Evolutionary conservation across 92 coral and sea anemone genomes (phyloP), one percentile per base, ranked within the genome.

Genomic region (Pocillopora grandis): DNA sequence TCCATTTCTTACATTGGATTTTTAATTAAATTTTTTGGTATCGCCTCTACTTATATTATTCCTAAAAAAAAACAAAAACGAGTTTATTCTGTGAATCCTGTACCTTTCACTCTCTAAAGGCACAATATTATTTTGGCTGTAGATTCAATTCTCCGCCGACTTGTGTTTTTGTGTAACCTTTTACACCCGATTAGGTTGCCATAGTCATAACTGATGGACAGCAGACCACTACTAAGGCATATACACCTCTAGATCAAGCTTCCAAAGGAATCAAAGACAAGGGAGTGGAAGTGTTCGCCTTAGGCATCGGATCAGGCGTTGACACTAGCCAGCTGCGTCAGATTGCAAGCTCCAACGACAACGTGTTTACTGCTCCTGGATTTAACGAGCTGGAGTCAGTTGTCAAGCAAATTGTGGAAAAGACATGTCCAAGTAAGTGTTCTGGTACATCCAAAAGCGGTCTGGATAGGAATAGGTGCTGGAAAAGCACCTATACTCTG

Each of bases 191-290:
- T 0, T 12, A 81, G 85, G 80, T 80, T 16, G 76, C 79, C 0
- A 42, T 91, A 3, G 91, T 91, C 9, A 77, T 91, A 71, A 91
- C 94, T 0, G 84, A 86, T 20, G 94, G 94, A 48, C 60, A 71
- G 63, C 94, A 91, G 65, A 91, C 91, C 27, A 85, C 35, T 62
- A 80, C 88, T 12, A 64, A 49, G 13, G 55, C 66, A 0, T 84
- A 73, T 61, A 80, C 91, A 10, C 74, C 85, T 1, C 84, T 90
- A 19, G 27, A 27, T 27, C 27, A 27, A 27, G 27, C 27, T 0
- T 27, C 63, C 58, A 27, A 57, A 61, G 18, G 89, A 83, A 66
- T 80, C 94, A 2, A 85, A 91, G 85, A 75, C 2, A 66, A 76
- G 83, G 87, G 91, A 60, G 76, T 82, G 58, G 81, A 76, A 1